Evolutionary conservation across 2,888 invertebrate genomes (phyloP), one percentile per base, ranked within the genome.

Genomic region (Pristionchus japonicus): DNA sequence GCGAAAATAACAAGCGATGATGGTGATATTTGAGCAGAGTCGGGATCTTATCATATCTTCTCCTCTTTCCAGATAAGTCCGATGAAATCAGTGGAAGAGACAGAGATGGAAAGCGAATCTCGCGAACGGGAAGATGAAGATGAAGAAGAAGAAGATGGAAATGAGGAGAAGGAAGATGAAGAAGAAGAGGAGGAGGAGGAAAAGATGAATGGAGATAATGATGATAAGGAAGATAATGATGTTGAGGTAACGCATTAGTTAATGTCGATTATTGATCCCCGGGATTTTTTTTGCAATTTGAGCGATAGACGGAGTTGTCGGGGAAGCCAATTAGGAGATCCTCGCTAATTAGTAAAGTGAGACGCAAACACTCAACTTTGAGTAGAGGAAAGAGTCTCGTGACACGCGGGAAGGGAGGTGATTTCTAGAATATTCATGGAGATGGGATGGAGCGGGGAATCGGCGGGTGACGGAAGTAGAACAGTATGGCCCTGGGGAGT

Each of bases 21-120:
- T 87, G 77, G 64, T 80, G 87, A 37, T 43, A 87, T 77, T 52
- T 52, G 61, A 49, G 87, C 49, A 43, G 74, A 52, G 77, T 13
- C 37, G 57, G 47, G 23, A 3, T 43, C 43, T 47, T 27, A 47
- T 77, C 43, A 77, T 77, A 77, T 77, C 77, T 77, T n/a, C 7
- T 23, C 43, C 67, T 64, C 64, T 23, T 80, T 87, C 40, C 87
- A 74, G 52, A 70, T 86, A 49, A 82, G 82, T 64, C 88, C 80
- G 82, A 61, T 64, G 88, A 88, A 88, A 80, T 82, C 80, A 88
- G 82, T 82, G 82, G 82, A 34, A 61, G 80, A 88, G 88, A 47
- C 74, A 80, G 80, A 34, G 47, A 77, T 57, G 67, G 37, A 31
- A 67, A 34, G 70, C 43, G 43, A 80, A 88, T 88, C 77, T n/a